Evolutionary conservation across 2,797 vertebrate species (phyloP), one percentile per base, ranked within the genome.

Genomic region (Poecilia velifera): DNA sequence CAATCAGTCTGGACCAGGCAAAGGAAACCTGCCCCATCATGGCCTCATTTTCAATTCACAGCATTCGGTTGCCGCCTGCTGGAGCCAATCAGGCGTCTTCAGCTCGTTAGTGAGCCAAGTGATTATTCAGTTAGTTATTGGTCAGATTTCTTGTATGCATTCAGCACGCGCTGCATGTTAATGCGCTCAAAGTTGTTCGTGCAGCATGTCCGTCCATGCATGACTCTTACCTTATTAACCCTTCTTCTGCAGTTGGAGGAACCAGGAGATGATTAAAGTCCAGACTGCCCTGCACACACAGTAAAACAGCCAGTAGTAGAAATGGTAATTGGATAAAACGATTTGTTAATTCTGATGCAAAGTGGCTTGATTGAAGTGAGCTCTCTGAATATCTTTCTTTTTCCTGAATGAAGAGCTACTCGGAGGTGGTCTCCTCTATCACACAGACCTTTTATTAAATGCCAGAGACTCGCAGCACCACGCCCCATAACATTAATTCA

Each of bases 391-490:
- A 75, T 84, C 66, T 6, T 75, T 71, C 78, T 83, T 68, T 71
- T 83, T 84, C 62, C 57, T 82, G 84, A 73, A 82, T 59, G 76
- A 76, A 13, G 73, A 43, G 75, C 43, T 82, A 76, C 82, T 88
- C 86, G 81, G 80, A 55, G 90, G 86, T 82, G 87, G 84, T 88
- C 84, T 82, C 80, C 74, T 77, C 74, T 70, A 18, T 85, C 86
- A 86, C 59, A 14, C 84, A 90, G 94, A 94, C 92, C 93, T 95
- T 95, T 94, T 82, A 68, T 73, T 77, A 94, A 94, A 95, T 94
- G 94, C 89, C 94, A 95, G 86, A 90, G 90, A 90, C 84, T 90
- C 89, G 85, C 88, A 88, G 82, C 78, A 73, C n/a, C 71, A 72
- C 76, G n/a, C 64, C 84, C 82, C 86, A n/a, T 75, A 55, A 85